Percentiles rank a stretch among this genome's conserved stretches.
Evolutionary conservation across 2,797 vertebrate genomes (phyloP).

Genomic region (Galaxias olidus): DNA sequence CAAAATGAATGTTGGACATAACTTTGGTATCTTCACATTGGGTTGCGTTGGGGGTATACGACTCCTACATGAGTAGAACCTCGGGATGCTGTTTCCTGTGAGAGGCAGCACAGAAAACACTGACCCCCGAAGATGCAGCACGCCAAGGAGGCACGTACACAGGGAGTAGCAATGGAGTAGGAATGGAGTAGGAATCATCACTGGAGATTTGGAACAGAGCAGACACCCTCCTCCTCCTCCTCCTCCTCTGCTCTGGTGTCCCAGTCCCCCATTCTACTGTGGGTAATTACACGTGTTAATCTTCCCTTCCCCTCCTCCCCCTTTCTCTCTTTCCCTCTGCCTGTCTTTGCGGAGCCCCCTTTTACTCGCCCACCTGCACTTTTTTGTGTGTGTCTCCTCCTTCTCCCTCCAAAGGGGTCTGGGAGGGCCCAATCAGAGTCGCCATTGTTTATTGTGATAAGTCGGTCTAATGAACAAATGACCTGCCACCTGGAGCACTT

Average conservation of each 20-base stretch:
- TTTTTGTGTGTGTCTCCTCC: conserved; percentile 56
- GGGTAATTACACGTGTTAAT: conserved; percentile 75
- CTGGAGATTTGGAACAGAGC: conserved; percentile 9
- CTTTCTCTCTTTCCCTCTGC: conserved; percentile 49
- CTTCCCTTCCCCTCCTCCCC: conserved; percentile 59
- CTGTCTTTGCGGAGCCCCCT: conserved; percentile 59
- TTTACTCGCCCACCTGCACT: conserved; percentile 63
- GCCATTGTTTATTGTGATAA: conserved; percentile 87
- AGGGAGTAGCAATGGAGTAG: no score
- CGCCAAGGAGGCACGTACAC: no score
- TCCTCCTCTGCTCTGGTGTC: conserved; percentile 19
- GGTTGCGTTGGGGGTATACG: no score
- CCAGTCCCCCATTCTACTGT: conserved; percentile 49
- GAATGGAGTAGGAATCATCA: no score
- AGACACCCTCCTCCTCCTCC: conserved; percentile 9
- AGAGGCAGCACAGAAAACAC: no score
- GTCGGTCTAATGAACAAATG: conserved; percentile 85
- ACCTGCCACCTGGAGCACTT: conserved; percentile 85
- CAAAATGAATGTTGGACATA: no score
- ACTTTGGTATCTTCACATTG: no score
- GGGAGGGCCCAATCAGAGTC: conserved; percentile 68
- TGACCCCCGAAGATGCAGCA: no score
- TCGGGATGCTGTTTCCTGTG: no score
- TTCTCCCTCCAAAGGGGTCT: conserved; percentile 57
- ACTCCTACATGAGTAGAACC: no score